These are phyloP conservation scores for Pachyrhynchus sulphureomaculatus DNA, from an alignment of 1,140 invertebrate species.

Conservation along the genomic window DNA sequence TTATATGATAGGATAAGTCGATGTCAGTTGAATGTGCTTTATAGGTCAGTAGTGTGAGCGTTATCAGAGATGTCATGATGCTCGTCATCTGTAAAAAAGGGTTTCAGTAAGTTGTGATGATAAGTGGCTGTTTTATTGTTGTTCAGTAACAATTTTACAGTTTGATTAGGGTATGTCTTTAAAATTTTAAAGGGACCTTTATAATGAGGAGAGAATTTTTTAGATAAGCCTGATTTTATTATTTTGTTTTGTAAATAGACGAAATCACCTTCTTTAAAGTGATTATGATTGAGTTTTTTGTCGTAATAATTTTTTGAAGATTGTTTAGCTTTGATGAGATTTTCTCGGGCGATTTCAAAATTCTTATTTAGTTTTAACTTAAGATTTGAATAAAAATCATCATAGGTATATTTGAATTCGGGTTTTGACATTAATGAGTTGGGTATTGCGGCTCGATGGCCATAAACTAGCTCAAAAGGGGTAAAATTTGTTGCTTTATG, in stretches of 20 bases:
- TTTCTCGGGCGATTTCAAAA: conserved; percentile 42
- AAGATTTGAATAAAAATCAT: too few species aligned
- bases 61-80: too few species aligned
- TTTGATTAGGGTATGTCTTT: conserved; percentile 24
- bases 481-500: too few species aligned
- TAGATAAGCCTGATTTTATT: conserved; percentile 15
- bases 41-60: too few species aligned
- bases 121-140: conserved; percentile 27
- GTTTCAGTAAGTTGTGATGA: conserved; percentile 34
- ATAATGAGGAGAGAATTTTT: conserved; percentile 25
- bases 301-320: conserved; percentile 44
- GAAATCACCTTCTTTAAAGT: conserved; percentile 35
- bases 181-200: conserved; percentile 32
- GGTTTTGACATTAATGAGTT: conserved; percentile 27
- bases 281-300: conserved; percentile 26
- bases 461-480: too few species aligned
- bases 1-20: too few species aligned
- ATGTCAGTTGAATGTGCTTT: too few species aligned
- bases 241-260: conserved; percentile 27
- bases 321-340: conserved; percentile 36
- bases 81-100: conserved; percentile 30
- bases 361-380: conserved; percentile 43
- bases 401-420: too few species aligned
- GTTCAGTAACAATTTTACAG: conserved; percentile 18
- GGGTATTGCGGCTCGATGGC: conserved; percentile 48